Conservation (phyloP, 2,797 vertebrate genomes). For the Takifugu ocellatus region DNA sequence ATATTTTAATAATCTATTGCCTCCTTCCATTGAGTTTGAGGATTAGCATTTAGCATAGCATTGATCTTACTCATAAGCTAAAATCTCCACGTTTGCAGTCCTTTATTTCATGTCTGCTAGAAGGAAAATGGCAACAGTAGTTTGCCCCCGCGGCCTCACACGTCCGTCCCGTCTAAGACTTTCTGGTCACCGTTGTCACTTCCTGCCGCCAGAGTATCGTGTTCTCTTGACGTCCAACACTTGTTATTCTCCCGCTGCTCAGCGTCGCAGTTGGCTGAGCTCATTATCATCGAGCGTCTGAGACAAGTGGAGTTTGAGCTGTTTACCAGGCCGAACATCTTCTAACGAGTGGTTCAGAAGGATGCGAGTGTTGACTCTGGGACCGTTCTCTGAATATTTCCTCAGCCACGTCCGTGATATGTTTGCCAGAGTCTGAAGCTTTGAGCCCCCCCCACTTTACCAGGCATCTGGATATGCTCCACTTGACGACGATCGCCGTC, state of each 20-base stretch:
- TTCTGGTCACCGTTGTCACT: constrained; percentile 32
- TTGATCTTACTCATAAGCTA: too few species aligned
- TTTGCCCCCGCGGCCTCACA: too few species aligned
- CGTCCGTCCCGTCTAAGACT: too few species aligned
- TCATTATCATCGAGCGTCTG: constrained; percentile 55
- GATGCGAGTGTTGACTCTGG: constrained; percentile 1
- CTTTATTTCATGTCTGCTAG: too few species aligned
- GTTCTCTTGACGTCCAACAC: constrained; percentile 40
- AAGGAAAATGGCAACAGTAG: too few species aligned
- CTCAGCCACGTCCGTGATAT: constrained; percentile 14
- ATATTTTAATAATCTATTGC: too few species aligned
- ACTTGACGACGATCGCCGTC: constrained; percentile 26
- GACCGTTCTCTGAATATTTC: constrained; percentile 15
- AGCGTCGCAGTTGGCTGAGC: constrained; percentile 51
- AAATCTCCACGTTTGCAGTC: too few species aligned
- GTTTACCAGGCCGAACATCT: constrained; percentile 24
- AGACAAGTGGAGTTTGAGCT: constrained; percentile 31
- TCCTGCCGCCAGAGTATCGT: constrained; percentile 25
- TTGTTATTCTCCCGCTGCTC: constrained; percentile 54
- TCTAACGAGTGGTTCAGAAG: constrained; percentile 5
- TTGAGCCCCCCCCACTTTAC: constrained; percentile 10
- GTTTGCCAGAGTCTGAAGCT: constrained; percentile 24
- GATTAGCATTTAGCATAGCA: too few species aligned
- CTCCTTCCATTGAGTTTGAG: too few species aligned
- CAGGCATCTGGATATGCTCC: constrained; percentile 7